Evolutionary conservation across 2,113 vertebrate species (phyloP).

Genomic region (Puffinus mauretanicus): DNA sequence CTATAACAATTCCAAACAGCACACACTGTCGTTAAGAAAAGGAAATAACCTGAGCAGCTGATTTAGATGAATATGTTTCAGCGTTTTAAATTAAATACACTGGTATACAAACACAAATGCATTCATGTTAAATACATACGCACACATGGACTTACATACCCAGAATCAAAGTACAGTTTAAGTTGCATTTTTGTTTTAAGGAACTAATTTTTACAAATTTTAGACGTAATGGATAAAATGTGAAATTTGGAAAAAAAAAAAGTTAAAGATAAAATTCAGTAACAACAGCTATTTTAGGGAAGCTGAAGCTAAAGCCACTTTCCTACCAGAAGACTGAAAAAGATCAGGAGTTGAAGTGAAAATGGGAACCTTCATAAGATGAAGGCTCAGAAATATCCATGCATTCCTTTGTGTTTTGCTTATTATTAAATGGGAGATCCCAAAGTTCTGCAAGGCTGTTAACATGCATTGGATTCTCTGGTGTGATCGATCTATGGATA

Average conservation of each 20-base stretch:
- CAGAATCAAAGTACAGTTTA: neutral
- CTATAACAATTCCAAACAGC: neutral
- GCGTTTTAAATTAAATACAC: neutral
- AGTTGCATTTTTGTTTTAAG: neutral
- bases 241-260: neutral
- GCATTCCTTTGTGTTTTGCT: neutral
- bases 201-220: neutral
- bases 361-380: neutral
- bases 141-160: accelerated
- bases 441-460: neutral
- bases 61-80: neutral
- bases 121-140: neutral
- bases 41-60: neutral
- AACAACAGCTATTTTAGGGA: neutral
- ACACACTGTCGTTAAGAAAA: neutral
- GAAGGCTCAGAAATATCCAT: neutral
- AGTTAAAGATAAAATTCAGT: neutral
- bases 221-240: neutral
- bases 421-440: neutral
- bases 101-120: neutral
- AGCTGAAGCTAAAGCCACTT: neutral
- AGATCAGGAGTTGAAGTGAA: neutral
- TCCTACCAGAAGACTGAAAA: neutral
- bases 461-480: neutral
- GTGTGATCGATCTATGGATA: neutral